Conservation (phyloP, 1,140 invertebrate species). For the Listronotus oregonensis region DNA sequence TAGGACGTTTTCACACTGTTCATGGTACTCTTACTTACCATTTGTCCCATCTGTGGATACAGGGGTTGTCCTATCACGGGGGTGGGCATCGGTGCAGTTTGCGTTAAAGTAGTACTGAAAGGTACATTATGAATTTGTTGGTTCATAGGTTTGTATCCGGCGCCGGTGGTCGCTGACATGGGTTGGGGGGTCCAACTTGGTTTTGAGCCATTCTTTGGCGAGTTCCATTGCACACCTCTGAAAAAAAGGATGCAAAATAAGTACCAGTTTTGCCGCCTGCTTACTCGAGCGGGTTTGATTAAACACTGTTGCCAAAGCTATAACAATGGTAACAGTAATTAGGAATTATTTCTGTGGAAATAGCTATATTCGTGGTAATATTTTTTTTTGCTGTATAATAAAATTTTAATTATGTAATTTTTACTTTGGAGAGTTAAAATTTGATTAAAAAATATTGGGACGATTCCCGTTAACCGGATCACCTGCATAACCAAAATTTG, state of each 20-base stretch:
- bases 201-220: constrained; percentile 81
- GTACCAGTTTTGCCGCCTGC: not conserved
- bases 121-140: constrained; percentile 47
- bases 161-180: constrained; percentile 81
- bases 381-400: not conserved
- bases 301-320: no score
- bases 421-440: no score
- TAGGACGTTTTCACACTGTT: not conserved
- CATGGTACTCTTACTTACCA: constrained; percentile 42
- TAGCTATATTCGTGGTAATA: not conserved
- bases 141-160: constrained; percentile 85
- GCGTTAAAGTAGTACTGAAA: constrained; percentile 36
- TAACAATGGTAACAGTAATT: no score
- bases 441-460: no score
- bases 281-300: not conserved
- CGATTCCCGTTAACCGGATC: no score
- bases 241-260: constrained; percentile 20
- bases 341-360: not conserved
- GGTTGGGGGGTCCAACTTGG: constrained; percentile 79
- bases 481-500: no score
- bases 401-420: no score
- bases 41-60: constrained; percentile 36
- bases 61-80: constrained; percentile 26
- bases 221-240: constrained; percentile 77
- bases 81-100: constrained; percentile 40